Base-by-base conservation (phyloP, 2,113 vertebrate genomes). In the Heptranchias perlo region DNA sequence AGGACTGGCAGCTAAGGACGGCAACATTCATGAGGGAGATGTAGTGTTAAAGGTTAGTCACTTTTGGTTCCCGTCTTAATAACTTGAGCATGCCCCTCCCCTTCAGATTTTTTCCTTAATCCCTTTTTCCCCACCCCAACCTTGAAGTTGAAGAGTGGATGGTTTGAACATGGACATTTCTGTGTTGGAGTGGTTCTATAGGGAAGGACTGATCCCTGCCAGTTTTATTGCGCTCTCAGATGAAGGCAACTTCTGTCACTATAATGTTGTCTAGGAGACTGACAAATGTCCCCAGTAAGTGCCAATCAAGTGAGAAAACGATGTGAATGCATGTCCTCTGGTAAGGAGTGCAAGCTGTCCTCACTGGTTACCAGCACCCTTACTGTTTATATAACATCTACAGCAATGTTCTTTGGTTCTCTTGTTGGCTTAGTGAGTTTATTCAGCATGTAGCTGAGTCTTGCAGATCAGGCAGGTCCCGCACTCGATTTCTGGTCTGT, bases 1-100 rank as follows among this genome's bases (percentile, higher is more conserved):
- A 96, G 99, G 99, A 97, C 97, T 99, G 97, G 99, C 99, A 96
- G 99, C 99, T 96, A 98, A 98, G 97, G 99, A 99, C 96, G 99
- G 99, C 97, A 99, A 99, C 97, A 99, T 99, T 97, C 99, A 99
- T 97, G 99, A 99, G 97, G 99, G 99, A 86, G 99, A 99, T 96
- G 99, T 99, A 96, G 99, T 99, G 65, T 97, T 99, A 96, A 99
- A 99, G 99, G 99, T 99, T 98, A 52, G 94, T 69, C 16, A 96
- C 3, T 52, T 82, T 82, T 39, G 28, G n/a, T 23, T 96, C 5
- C 31, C 73, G n/a, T 82, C 4, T 96, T 96, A 39, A 78, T 39
- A 62, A 47, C 54, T 35, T 95, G 64, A 69, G 28, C 5, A 28
- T 95, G 13, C 28, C 14, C 14, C 44, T 94, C 64, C 49, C 49